phyloP scores from a whole-genome alignment of 2,113 vertebrate genomes.

The Varanus salvator region DNA sequence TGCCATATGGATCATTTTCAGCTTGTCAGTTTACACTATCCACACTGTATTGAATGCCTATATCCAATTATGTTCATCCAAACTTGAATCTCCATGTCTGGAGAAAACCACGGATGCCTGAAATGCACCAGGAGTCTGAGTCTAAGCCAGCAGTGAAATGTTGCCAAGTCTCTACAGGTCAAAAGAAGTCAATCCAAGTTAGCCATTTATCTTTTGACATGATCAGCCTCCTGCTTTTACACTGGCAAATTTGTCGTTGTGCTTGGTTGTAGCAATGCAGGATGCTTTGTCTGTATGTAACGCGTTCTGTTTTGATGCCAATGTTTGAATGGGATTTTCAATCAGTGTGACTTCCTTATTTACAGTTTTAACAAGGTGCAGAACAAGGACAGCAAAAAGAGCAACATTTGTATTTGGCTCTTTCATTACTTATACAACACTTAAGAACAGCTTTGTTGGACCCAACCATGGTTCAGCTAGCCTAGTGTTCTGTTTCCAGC shows the following conservation, averaged over 20 bases:
- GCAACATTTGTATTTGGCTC: neutral
- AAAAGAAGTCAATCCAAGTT: slow-evolving; percentile 59
- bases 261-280: neutral
- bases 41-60: slow-evolving; percentile 37
- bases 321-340: neutral
- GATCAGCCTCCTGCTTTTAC: slow-evolving; percentile 36
- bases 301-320: slow-evolving; percentile 1
- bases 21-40: slow-evolving; percentile 48
- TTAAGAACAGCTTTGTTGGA: neutral
- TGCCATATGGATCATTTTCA: slow-evolving; percentile 53
- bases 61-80: slow-evolving; percentile 51
- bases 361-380: neutral
- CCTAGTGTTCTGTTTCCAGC: neutral
- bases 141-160: slow-evolving; percentile 12
- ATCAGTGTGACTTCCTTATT: neutral
- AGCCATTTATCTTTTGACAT: slow-evolving; percentile 42
- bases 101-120: slow-evolving; percentile 44
- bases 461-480: neutral
- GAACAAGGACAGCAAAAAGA: slow-evolving; percentile 5
- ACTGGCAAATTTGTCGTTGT: neutral
- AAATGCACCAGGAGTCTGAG: slow-evolving; percentile 46
- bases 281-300: slow-evolving; percentile 13
- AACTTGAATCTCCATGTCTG: slow-evolving; percentile 46
- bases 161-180: slow-evolving; percentile 42
- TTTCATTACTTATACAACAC: neutral